A percentile compares a stretch with the other conserved stretches of the same genome.
Evolutionary conservation across 2,797 vertebrate species (phyloP).

Genomic region (Sebastolobus alascanus): DNA sequence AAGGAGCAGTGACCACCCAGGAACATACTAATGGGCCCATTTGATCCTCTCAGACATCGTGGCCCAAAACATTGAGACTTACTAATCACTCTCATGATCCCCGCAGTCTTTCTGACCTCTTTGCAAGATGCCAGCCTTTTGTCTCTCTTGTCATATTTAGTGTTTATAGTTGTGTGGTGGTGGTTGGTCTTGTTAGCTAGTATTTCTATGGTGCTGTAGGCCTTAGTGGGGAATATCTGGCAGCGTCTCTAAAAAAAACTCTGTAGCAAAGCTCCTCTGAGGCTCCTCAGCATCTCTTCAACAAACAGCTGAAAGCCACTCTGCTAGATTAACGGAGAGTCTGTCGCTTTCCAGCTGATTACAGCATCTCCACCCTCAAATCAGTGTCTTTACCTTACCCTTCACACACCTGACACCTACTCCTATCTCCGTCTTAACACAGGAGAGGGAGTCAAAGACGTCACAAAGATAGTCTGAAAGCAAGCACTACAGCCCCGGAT

Average conservation of each 20-base stretch:
- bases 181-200: background rate
- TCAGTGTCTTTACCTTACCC: conserved; percentile 25
- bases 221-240: background rate
- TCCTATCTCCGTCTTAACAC: background rate
- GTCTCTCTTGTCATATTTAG: background rate
- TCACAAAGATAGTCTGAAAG: background rate
- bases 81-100: background rate
- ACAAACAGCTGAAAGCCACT: background rate
- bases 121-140: background rate
- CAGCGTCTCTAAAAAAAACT: background rate
- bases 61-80: background rate
- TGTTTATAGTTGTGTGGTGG: background rate
- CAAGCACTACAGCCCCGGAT: background rate
- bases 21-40: background rate
- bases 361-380: conserved; percentile 25
- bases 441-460: background rate
- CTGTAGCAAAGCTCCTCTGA: background rate
- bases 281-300: too few species aligned
- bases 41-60: background rate
- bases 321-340: conserved; percentile 24
- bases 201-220: background rate
- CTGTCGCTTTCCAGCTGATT: conserved; percentile 29
- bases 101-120: background rate
- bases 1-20: background rate
- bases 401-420: background rate